phyloP scores from a whole-genome alignment of 2,113 vertebrate genomes.

The Channa argus region DNA sequence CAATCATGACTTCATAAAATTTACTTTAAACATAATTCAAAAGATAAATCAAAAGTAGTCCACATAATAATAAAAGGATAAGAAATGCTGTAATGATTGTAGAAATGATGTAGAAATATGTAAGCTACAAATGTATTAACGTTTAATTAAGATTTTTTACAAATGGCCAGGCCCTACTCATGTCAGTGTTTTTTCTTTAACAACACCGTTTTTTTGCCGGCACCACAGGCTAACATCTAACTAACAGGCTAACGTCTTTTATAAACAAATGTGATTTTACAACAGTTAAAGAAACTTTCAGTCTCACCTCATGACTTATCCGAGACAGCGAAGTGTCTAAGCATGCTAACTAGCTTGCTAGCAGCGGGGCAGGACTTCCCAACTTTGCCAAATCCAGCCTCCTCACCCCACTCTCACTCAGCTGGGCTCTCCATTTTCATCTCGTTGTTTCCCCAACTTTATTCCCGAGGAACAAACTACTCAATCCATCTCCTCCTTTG shows the following conservation, averaged over 20 bases:
- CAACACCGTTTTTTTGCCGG: background rate
- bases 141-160: slow-evolving; percentile 3
- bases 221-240: rapidly evolving
- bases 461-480: slow-evolving; percentile 34
- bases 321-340: slow-evolving; percentile 21
- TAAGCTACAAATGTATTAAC: background rate
- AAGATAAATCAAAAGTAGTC: background rate
- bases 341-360: slow-evolving; percentile 70
- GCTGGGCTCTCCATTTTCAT: slow-evolving; percentile 83
- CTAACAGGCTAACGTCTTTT: rapidly evolving
- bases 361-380: slow-evolving; percentile 73
- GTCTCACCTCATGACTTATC: slow-evolving; percentile 63
- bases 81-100: no score
- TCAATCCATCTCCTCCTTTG: background rate
- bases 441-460: slow-evolving; percentile 67
- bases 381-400: slow-evolving; percentile 77
- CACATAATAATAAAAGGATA: background rate
- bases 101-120: no score
- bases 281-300: background rate
- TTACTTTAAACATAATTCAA: background rate
- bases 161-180: slow-evolving; percentile 37
- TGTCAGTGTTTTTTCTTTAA: slow-evolving; percentile 18
- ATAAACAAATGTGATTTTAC: background rate
- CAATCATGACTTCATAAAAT: background rate
- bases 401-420: slow-evolving; percentile 83